These are phyloP conservation scores for Nesometra sesokonis DNA, from an alignment of 35 echinoderm and acorn worm species.

Conservation along the genomic window DNA sequence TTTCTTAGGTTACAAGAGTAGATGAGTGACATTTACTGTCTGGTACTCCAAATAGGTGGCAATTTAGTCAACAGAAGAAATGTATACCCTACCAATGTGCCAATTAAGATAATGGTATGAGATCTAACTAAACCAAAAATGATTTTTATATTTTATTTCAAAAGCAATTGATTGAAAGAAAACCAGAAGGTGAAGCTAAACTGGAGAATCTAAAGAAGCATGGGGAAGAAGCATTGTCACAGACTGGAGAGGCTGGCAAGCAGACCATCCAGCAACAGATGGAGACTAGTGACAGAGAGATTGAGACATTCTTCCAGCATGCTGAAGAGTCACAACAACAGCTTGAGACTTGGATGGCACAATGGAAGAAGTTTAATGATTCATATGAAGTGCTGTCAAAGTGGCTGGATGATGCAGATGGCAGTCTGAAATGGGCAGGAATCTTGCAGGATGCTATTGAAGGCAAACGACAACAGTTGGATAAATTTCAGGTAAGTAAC, in stretches of 20 bases:
- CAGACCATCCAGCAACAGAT: conserved; percentile 15
- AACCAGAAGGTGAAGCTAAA: conserved; percentile 12
- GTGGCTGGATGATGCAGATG: conserved; percentile 37
- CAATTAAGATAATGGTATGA: too few species aligned
- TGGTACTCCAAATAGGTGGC: too few species aligned
- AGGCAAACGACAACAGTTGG: conserved; percentile 11
- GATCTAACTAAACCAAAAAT: too few species aligned
- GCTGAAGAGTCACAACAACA: conserved; percentile 15
- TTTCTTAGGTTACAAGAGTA: too few species aligned
- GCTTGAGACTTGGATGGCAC: conserved; percentile 9
- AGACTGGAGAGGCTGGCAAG: conserved; percentile 35
- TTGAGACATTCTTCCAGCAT: conserved; percentile 8
- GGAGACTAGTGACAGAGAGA: conserved; percentile 1
- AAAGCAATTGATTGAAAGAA: conserved; percentile 20
- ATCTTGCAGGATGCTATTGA: conserved; percentile 23
- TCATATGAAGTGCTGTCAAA: conserved; percentile 5
- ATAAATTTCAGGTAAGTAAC: conserved; percentile 52
- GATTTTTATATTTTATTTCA: not conserved
- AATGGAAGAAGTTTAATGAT: conserved; percentile 24
- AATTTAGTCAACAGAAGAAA: too few species aligned
- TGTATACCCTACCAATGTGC: too few species aligned
- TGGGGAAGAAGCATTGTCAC: conserved; percentile 18
- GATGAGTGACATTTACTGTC: too few species aligned
- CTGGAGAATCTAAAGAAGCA: conserved; percentile 26
- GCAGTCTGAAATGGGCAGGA: not conserved